phyloP scores from a whole-genome alignment of 2,113 vertebrate genomes.

The Ranitomeya variabilis region DNA sequence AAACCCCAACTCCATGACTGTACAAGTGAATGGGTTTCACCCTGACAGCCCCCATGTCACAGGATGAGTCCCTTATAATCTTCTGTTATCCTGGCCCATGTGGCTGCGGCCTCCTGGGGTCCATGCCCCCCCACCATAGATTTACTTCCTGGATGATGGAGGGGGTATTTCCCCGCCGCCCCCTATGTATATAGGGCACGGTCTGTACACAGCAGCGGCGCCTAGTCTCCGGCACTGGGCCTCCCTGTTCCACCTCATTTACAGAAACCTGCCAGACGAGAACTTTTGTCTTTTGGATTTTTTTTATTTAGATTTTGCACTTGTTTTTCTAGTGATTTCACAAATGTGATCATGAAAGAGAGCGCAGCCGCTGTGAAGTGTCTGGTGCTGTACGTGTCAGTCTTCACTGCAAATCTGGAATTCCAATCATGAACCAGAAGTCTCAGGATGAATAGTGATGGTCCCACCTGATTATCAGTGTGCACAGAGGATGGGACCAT shows the following conservation, averaged over 20 bases:
- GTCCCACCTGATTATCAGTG: too few species aligned
- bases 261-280: constrained; percentile 1
- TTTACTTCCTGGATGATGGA: not conserved
- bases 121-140: not conserved
- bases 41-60: too few species aligned
- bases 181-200: not conserved
- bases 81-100: too few species aligned
- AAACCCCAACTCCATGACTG: too few species aligned
- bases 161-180: not conserved
- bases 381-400: too few species aligned
- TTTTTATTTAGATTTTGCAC: not conserved
- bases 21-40: too few species aligned
- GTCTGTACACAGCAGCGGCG: not conserved
- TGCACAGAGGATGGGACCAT: too few species aligned
- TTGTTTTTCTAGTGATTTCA: not conserved
- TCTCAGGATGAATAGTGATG: not conserved
- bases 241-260: constrained; percentile 12
- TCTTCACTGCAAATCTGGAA: too few species aligned
- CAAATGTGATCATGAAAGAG: not conserved
- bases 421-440: too few species aligned
- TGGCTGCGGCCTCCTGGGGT: too few species aligned
- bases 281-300: not conserved
- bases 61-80: too few species aligned
- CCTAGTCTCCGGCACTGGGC: not conserved
- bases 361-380: not conserved